Evolutionary conservation across 2,888 invertebrate species (phyloP), one percentile per base, ranked within the genome.

Genomic region (Tipula helvola): DNA sequence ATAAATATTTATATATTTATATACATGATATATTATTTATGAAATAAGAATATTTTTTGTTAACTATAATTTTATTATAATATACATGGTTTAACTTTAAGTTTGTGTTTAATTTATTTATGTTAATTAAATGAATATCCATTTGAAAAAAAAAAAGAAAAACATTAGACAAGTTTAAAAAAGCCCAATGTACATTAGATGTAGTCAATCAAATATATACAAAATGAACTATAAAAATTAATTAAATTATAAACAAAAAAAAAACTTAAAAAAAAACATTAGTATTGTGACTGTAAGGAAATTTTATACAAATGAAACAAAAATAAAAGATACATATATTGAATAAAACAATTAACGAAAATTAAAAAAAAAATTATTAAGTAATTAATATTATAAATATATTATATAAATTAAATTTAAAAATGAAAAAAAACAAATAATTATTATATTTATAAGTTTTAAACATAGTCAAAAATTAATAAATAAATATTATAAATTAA

Each of bases 191-290:
- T 85, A 85, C 85, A 85, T 85, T 85, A 85, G 85, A 85, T 85
- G 85, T 85, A 85, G 85, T 42, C 84, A 87, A 88, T 83, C 88
- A 88, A 88, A 87, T 83, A 87, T 86, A 44, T 86, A 44, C 44
- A 44, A 47, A 86, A 86, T 28, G 36, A 44, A 44, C 36, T 85
- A 44, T 13, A 86, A 42, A 44, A 86, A 44, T 42, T 13, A 86
- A 44, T 42, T 42, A 86, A 42, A 28, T 85, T 83, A 86, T 36
- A 57, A n/a, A 86, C 36, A 86, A 52, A 57, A 86, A 52, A 86
- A 52, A 57, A 52, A 16, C n/a, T 39, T 10, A 86, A 39, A 57
- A 86, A 86, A 47, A 86, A 36, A 57, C 36, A 39, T 57, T 57
- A 36, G 36, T 39, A 36, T 86, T 86, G 86, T 86, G 86, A 86